phyloP scores from a whole-genome alignment of 2,113 vertebrate genomes.

The Cebus imitator region DNA sequence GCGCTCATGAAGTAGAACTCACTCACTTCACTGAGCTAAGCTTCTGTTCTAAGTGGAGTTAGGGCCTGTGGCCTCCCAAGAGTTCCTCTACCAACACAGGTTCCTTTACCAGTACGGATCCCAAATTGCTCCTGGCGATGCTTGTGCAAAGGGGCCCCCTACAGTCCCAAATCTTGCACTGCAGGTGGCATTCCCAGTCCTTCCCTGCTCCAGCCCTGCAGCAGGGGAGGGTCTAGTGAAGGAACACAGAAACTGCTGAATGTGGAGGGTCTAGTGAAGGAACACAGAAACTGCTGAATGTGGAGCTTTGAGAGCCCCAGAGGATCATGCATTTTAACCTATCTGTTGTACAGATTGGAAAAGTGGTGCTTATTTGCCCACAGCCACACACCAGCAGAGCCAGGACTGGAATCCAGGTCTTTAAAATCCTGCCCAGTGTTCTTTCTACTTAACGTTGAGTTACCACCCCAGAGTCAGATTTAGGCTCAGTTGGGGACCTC shows the following conservation, averaged over 20 bases:
- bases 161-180: slow-evolving; percentile 38
- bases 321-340: not conserved
- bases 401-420: not conserved
- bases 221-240: not conserved
- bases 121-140: not conserved
- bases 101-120: not conserved
- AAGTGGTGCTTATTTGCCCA: not conserved
- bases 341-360: not conserved
- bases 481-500: not conserved
- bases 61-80: not conserved
- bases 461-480: not conserved
- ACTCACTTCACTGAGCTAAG: not conserved
- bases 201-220: rapidly evolving
- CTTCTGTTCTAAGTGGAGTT: not conserved
- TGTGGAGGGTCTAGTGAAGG: not conserved
- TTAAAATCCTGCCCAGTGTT: not conserved
- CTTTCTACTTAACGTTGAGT: not conserved
- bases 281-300: not conserved
- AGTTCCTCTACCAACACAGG: not conserved
- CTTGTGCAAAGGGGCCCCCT: slow-evolving; percentile 60
- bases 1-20: not conserved
- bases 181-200: not conserved
- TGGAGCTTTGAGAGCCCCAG: not conserved
- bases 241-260: not conserved
- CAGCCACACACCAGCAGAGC: not conserved